Percentiles rank a stretch among this genome's conserved stretches.
These are phyloP conservation scores for Aphelenchoides avenae DNA, from an alignment of 1,140 invertebrate genomes.

Conservation along the genomic window DNA sequence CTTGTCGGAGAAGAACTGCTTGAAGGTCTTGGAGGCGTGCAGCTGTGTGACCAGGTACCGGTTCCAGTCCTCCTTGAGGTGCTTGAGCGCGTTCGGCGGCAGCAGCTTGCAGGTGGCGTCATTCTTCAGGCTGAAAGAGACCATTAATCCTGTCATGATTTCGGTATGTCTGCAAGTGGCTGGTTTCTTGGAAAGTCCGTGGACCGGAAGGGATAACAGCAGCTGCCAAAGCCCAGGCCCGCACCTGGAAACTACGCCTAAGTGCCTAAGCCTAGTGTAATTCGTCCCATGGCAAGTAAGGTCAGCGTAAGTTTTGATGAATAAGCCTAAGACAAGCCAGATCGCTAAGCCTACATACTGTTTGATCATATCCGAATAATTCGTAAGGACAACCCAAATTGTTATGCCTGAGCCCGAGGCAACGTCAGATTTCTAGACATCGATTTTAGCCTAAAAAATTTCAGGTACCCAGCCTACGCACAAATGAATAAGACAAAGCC, in stretches of 20 bases:
- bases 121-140: not conserved
- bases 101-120: constrained; percentile 17
- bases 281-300: not conserved
- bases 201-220: not conserved
- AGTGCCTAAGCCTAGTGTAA: not conserved
- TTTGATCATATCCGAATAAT: too few relatives aligned
- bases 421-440: too few relatives aligned
- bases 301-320: too few relatives aligned
- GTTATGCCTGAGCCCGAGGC: too few relatives aligned
- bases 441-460: too few relatives aligned
- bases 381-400: too few relatives aligned
- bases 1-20: constrained; percentile 11
- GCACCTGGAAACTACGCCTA: too few relatives aligned
- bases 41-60: constrained; percentile 14
- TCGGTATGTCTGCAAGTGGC: not conserved
- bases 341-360: too few relatives aligned
- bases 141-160: not conserved
- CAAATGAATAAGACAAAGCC: too few relatives aligned
- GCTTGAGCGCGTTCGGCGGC: constrained; percentile 19
- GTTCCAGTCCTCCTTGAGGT: constrained; percentile 14
- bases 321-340: too few relatives aligned
- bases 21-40: constrained; percentile 14
- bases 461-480: too few relatives aligned
- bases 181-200: not conserved
- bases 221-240: too few relatives aligned